Base-by-base conservation (phyloP, 1,140 invertebrate genomes). In the Dolichoris vasculosae region DNA sequence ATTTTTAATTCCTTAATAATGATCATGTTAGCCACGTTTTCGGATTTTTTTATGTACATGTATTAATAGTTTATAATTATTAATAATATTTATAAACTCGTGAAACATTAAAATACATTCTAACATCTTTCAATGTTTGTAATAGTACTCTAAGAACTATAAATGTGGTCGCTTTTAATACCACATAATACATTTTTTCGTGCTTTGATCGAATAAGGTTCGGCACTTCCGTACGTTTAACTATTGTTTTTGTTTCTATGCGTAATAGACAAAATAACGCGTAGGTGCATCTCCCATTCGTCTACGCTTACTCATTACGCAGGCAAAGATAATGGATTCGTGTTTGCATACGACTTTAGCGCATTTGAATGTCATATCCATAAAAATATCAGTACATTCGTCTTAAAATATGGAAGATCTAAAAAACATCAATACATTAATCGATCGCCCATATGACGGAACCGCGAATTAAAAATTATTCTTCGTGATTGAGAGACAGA, bases 231-330 rank as follows among this genome's bases (percentile, higher is more conserved):
- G 63, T 40, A 23, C 26, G 11, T 8, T 23, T 85, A 2, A n/a
- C 64, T 30, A 55, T 78, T 79, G 75, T 84, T 80, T 80, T 59
- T 80, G 30, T 63, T 43, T 64, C n/a, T 64, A 43, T n/a, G 55
- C 59, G 78, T 46, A 64, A 78, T 30, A 67, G 30, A 51, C 43
- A 20, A 84, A 79, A 59, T 79, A 77, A 51, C 35, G 77, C 83
- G 83, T 85, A 69, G 83, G 83, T 35, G 67, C 67, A 80, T 80
- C 76, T 84, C 55, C 59, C 26, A 75, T 59, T 26, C 73, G 38
- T 43, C 38, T 23, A 8, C 20, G 46, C 59, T 3, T 0, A 32
- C 78, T 20, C 67, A 9, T 63, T 77, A 77, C 84, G 71, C 43
- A 77, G 51, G 23, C 43, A 46, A n/a, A 48, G 11, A 80, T 78